These are phyloP conservation scores for Hyperoplus immaculatus DNA, from an alignment of 2,797 vertebrate species.

Conservation along the genomic window DNA sequence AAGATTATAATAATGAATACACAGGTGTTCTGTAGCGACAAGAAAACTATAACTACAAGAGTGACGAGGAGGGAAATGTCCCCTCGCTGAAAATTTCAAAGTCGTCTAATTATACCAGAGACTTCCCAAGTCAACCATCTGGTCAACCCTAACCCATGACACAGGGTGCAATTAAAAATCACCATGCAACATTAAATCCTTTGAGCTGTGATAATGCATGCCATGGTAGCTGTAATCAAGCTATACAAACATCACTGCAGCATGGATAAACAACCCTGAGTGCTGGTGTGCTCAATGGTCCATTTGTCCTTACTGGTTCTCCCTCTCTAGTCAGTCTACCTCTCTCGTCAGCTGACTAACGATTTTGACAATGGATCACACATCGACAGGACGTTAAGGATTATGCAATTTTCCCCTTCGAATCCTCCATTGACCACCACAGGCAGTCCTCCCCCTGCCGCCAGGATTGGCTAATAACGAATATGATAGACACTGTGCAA, in stretches of 20 bases:
- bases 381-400: constrained; percentile 38
- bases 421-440: constrained; percentile 19
- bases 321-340: not conserved
- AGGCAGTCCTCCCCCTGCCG: constrained; percentile 2
- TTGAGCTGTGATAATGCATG: constrained; percentile 12
- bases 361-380: constrained; percentile 23
- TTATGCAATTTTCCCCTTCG: constrained; percentile 8
- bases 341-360: constrained; percentile 23
- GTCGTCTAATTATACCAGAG: constrained; percentile 53
- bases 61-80: not conserved
- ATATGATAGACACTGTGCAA: constrained; percentile 21
- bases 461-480: constrained; percentile 14
- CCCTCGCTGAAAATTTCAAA: constrained; percentile 17
- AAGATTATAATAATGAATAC: too few species aligned
- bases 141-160: constrained; percentile 39
- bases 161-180: constrained; percentile 44
- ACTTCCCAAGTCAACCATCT: constrained; percentile 45
- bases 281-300: constrained; percentile 15
- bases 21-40: constrained; percentile 12
- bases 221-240: constrained; percentile 7
- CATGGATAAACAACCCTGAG: constrained; percentile 31
- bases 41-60: too few species aligned
- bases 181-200: constrained; percentile 31
- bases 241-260: constrained; percentile 7
- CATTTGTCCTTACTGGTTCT: constrained; percentile 7